A percentile compares a stretch with the other conserved stretches of the same genome.
These are phyloP conservation scores for Sinopyrophorus schimmeli DNA, from an alignment of 2,888 invertebrate species.

Conservation along the genomic window DNA sequence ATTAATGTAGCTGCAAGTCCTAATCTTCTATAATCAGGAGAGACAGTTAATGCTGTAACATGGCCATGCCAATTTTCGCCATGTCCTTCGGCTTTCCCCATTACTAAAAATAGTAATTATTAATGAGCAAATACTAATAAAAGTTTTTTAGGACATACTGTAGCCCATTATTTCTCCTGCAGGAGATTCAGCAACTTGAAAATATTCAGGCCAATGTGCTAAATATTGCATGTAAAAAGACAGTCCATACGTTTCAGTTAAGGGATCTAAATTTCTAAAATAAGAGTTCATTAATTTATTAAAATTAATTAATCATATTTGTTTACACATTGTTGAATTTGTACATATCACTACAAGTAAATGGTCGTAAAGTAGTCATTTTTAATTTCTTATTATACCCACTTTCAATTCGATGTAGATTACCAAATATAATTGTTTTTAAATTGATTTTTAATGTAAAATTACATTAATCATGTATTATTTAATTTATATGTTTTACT, in stretches of 20 bases:
- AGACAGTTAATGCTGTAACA: constrained; percentile 96
- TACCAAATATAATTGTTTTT: no score
- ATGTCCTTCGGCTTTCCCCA: constrained; percentile 98
- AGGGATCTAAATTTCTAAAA: constrained; percentile 90
- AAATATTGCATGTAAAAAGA: constrained; percentile 97
- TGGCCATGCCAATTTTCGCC: constrained; percentile 99
- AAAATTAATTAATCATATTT: constrained; percentile 19
- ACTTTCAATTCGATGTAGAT: no score
- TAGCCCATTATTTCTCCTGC: constrained; percentile 98
- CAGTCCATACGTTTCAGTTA: constrained; percentile 95
- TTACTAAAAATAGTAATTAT: constrained; percentile 66
- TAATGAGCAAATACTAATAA: not conserved
- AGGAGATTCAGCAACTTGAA: constrained; percentile 95
- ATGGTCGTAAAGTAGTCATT: constrained; percentile 92
- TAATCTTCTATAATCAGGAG: constrained; percentile 89
- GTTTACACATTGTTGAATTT: constrained; percentile 93
- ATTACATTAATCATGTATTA: no score
- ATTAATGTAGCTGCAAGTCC: constrained; percentile 93
- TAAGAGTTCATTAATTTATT: constrained; percentile 16
- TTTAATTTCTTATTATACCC: constrained; percentile 39
- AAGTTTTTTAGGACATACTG: constrained; percentile 68
- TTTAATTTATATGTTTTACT: no score
- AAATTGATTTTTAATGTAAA: no score
- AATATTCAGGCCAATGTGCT: constrained; percentile 98
- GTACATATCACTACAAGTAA: constrained; percentile 92